phyloP scores from a whole-genome alignment of 1,140 invertebrate species.

The Hycleus phaleratus region DNA sequence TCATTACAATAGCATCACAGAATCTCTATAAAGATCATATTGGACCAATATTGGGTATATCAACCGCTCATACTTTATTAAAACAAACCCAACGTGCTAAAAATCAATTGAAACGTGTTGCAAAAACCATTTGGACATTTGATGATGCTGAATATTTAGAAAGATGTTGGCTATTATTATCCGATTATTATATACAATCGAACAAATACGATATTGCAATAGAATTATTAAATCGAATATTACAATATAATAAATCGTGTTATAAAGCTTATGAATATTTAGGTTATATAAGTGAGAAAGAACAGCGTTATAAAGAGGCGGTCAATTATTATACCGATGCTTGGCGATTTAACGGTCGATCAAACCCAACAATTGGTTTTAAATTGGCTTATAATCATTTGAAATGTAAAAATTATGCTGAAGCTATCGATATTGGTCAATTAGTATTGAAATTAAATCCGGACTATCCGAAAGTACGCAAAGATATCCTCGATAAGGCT shows the following conservation, averaged over 20 bases:
- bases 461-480: slow-evolving; percentile 84
- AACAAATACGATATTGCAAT: slow-evolving; percentile 80
- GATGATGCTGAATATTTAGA: slow-evolving; percentile 95
- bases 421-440: slow-evolving; percentile 78
- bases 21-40: slow-evolving; percentile 67
- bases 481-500: slow-evolving; percentile 94
- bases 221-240: slow-evolving; percentile 69
- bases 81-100: slow-evolving; percentile 87
- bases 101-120: slow-evolving; percentile 85
- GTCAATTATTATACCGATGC: slow-evolving; percentile 75
- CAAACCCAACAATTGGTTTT: slow-evolving; percentile 79
- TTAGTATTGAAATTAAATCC: slow-evolving; percentile 73
- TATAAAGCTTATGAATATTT: slow-evolving; percentile 84
- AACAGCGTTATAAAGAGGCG: slow-evolving; percentile 84
- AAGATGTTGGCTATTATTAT: slow-evolving; percentile 85
- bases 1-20: slow-evolving; percentile 65
- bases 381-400: slow-evolving; percentile 88
- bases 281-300: slow-evolving; percentile 85
- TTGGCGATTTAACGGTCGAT: slow-evolving; percentile 74
- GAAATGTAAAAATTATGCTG: slow-evolving; percentile 83
- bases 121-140: slow-evolving; percentile 82
- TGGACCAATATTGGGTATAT: slow-evolving; percentile 82
- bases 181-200: slow-evolving; percentile 85
- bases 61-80: slow-evolving; percentile 76
- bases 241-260: slow-evolving; percentile 86